Conservation (phyloP, 2,113 vertebrate genomes). For the Regulus satrapa region DNA sequence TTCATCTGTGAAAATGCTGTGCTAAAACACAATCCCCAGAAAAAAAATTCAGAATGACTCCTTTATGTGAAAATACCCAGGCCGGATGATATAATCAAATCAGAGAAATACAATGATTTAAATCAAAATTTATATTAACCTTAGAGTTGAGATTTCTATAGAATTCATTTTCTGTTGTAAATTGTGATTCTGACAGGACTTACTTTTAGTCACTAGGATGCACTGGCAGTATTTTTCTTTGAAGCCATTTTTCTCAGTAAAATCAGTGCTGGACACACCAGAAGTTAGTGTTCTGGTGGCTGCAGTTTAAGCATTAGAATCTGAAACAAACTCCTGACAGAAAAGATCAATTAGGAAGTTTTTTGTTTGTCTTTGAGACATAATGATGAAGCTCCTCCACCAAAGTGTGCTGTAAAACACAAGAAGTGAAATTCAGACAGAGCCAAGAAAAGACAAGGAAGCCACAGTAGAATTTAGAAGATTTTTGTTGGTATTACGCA, state of each 20-base stretch:
- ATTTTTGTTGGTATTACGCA: background rate
- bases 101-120: background rate
- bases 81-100: background rate
- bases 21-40: background rate
- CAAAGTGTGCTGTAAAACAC: background rate
- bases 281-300: background rate
- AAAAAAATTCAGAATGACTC: background rate
- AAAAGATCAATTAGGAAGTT: background rate
- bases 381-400: background rate
- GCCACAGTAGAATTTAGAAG: background rate
- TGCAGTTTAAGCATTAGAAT: background rate
- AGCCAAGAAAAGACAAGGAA: background rate
- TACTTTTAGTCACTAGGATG: background rate
- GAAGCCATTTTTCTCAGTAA: background rate
- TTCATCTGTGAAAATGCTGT: conserved; percentile 31
- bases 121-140: background rate
- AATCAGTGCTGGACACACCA: background rate
- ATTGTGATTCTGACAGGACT: background rate
- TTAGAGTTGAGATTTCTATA: background rate
- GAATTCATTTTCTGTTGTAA: background rate
- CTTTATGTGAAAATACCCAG: background rate
- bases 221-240: background rate
- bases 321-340: background rate
- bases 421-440: background rate
- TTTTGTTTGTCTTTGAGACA: background rate